Conservation (phyloP, 2,888 invertebrate species). For the Chloroclystis v-ata region DNA sequence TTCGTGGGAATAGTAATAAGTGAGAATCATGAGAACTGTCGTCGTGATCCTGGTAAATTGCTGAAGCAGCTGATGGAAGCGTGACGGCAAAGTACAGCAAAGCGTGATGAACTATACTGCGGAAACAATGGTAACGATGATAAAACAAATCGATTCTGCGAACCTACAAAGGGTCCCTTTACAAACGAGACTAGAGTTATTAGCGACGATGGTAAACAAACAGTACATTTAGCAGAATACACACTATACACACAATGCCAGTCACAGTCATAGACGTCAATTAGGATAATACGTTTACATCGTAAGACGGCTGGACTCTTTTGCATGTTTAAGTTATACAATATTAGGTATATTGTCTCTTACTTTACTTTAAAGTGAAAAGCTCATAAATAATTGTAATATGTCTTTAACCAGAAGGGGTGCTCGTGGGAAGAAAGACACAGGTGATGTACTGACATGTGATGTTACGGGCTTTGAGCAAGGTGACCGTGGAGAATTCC, state of each 20-base stretch:
- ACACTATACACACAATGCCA: no score
- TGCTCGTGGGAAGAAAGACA: conserved; percentile 58
- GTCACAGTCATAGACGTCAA: no score
- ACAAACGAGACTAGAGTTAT: conserved; percentile 2
- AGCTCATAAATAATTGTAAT: no score
- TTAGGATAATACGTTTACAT: no score
- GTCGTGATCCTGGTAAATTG: conserved; percentile 50
- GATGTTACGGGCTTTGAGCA: conserved; percentile 57
- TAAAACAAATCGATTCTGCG: conserved; percentile 3
- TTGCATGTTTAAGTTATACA: background rate
- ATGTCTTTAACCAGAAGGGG: no score
- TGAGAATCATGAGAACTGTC: conserved; percentile 52
- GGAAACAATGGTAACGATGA: conserved; percentile 7
- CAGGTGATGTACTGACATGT: conserved; percentile 69
- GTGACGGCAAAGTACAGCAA: conserved; percentile 19
- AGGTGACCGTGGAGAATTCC: conserved; percentile 41
- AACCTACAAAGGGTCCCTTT: conserved; percentile 1
- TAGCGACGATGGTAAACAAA: conserved; percentile 4
- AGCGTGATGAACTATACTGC: conserved; percentile 15
- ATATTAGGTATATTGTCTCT: no score
- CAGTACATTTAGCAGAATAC: background rate
- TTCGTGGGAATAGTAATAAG: conserved; percentile 59
- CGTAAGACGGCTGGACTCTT: no score
- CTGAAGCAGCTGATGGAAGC: conserved; percentile 19
- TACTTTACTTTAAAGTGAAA: no score